A percentile compares a stretch with the other conserved stretches of the same genome.
These are phyloP conservation scores for Pterois miles DNA, from an alignment of 2,797 vertebrate species.

Conservation along the genomic window DNA sequence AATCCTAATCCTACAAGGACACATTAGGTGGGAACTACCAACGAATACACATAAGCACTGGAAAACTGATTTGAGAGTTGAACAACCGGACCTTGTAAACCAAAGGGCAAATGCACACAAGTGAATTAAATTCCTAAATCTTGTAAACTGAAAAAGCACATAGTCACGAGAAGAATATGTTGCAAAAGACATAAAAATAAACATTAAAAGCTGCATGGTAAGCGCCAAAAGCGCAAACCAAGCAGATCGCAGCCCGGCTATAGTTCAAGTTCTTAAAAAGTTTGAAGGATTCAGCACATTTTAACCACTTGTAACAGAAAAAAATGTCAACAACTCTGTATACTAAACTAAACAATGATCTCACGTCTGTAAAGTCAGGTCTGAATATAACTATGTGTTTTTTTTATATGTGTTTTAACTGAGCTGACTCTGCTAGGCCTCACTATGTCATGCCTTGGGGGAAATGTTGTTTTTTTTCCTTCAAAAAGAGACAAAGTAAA, in stretches of 20 bases:
- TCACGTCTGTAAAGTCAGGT: not conserved
- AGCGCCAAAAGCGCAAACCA: slow-evolving; percentile 39
- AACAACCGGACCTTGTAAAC: not conserved
- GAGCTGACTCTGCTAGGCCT: slow-evolving; percentile 13
- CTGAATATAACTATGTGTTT: not conserved
- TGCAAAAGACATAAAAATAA: not conserved
- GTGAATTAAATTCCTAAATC: not conserved
- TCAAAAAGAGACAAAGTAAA: slow-evolving; percentile 34
- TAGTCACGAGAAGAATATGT: not conserved
- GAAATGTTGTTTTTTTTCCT: slow-evolving; percentile 9
- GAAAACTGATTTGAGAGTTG: not conserved
- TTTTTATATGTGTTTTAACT: not conserved
- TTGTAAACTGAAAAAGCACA: not conserved
- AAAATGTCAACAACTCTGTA: not conserved
- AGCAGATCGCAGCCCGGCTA: slow-evolving; percentile 11
- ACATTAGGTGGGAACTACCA: not conserved
- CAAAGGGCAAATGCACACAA: not conserved
- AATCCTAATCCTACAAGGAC: not conserved
- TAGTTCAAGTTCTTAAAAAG: not conserved
- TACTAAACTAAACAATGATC: not conserved
- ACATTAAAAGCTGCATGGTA: slow-evolving; percentile 11
- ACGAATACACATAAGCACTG: not conserved
- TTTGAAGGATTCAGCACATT: not conserved
- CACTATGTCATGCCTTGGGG: not conserved
- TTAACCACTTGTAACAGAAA: not conserved